Evolutionary conservation across 2,113 vertebrate genomes (phyloP).

Genomic region (Melanocharis versteri): DNA sequence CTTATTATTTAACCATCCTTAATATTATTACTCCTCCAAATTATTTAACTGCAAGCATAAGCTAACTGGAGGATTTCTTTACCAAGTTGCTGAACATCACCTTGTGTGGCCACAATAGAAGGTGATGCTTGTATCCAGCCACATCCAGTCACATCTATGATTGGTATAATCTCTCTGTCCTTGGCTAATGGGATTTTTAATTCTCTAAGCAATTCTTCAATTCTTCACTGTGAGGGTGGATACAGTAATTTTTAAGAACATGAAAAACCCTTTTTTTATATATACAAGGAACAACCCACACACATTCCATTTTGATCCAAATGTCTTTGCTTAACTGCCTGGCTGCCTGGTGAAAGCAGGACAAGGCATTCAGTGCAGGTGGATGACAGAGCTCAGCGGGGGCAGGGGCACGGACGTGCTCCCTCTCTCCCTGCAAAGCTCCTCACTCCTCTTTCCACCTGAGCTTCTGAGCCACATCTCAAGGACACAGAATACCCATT

Average conservation of each 20-base stretch:
- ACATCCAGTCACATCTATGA: neutral
- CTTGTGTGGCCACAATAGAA: neutral
- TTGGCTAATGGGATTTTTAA: neutral
- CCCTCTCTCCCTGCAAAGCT: neutral
- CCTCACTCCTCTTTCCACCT: neutral
- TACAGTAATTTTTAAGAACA: neutral
- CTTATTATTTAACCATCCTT: neutral
- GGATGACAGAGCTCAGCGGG: neutral
- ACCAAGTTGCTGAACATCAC: neutral
- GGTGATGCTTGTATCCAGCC: neutral
- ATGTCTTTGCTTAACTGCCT: neutral
- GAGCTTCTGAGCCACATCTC: neutral
- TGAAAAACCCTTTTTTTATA: neutral
- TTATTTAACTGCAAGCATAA: neutral
- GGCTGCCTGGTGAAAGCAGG: neutral
- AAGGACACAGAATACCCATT: neutral
- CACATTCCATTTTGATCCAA: neutral
- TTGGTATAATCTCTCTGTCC: neutral
- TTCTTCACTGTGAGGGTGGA: neutral
- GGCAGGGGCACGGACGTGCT: rapidly evolving
- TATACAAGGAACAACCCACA: rapidly evolving
- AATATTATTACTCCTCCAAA: neutral
- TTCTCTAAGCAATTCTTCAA: neutral
- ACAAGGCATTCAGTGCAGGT: neutral
- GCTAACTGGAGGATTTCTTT: neutral